phyloP scores from a whole-genome alignment of 2,113 vertebrate species.

The Pomatorhinus ruficollis region DNA sequence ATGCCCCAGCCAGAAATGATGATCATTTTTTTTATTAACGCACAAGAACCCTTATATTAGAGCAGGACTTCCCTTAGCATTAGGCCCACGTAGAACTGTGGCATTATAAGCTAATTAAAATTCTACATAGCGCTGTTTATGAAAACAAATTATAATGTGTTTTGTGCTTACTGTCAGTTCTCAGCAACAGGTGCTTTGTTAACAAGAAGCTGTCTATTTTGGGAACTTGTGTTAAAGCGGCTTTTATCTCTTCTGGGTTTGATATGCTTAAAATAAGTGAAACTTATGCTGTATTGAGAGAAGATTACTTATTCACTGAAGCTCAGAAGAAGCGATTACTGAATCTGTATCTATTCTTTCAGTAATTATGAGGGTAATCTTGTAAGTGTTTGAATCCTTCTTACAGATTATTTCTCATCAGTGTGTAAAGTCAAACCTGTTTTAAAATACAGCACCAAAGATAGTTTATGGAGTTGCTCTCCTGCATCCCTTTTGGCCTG shows the following conservation, averaged over 20 bases:
- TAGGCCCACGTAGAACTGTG: not conserved
- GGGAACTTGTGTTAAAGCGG: constrained; percentile 17
- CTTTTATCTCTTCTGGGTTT: constrained; percentile 60
- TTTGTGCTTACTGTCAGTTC: constrained; percentile 61
- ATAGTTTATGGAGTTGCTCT: not conserved
- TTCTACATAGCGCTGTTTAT: constrained; percentile 55
- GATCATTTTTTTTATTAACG: not conserved
- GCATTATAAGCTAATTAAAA: constrained; percentile 49
- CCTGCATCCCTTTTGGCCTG: not conserved
- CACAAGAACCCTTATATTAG: constrained; percentile 11
- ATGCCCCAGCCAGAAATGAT: not conserved
- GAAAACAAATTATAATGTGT: constrained; percentile 58
- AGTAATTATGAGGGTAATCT: constrained; percentile 34
- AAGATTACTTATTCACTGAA: constrained; percentile 51
- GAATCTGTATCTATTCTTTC: constrained; percentile 6
- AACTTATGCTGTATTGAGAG: constrained; percentile 44
- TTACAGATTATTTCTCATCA: not conserved
- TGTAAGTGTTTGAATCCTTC: constrained; percentile 2
- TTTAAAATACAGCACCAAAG: not conserved
- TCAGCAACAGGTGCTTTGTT: constrained; percentile 64
- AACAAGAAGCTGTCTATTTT: constrained; percentile 65
- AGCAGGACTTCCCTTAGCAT: constrained; percentile 7
- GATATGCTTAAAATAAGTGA: constrained; percentile 64
- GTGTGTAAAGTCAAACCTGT: not conserved
- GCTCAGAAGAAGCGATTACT: constrained; percentile 45